Percentiles rank a stretch among this genome's conserved stretches.
phyloP scores from a whole-genome alignment of 2,113 vertebrate species.

The Callorhinus ursinus region DNA sequence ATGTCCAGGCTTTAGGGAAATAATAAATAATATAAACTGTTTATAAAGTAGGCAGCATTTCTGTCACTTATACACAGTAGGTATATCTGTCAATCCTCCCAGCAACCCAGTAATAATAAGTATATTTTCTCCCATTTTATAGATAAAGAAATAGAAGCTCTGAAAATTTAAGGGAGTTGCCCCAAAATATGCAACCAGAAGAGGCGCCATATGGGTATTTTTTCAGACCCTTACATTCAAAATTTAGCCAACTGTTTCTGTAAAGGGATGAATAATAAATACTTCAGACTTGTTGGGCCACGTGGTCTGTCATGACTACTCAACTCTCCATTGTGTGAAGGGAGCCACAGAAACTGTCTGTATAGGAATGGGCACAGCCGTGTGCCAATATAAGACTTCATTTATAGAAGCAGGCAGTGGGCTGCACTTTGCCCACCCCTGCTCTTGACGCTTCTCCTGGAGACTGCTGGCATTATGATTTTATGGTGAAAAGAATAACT shows the following conservation, averaged over 20 bases:
- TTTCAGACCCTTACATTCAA: not conserved
- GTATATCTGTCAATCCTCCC: not conserved
- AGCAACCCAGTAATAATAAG: not conserved
- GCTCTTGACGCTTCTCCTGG: not conserved
- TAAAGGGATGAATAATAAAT: not conserved
- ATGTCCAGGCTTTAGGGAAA: not conserved
- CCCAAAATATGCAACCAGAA: not conserved
- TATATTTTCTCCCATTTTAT: not conserved
- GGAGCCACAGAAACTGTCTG: not conserved
- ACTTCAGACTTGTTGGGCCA: not conserved
- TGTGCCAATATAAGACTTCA: not conserved
- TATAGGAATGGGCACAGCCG: not conserved
- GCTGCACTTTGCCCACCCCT: not conserved
- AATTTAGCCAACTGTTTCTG: not conserved
- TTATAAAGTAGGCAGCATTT: not conserved
- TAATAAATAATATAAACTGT: not conserved
- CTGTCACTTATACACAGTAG: not conserved
- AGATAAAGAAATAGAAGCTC: not conserved
- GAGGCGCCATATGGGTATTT: not conserved
- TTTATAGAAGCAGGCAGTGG: not conserved
- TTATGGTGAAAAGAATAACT: slow-evolving; percentile 38
- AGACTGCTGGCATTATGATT: not conserved
- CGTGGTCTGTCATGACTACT: not conserved
- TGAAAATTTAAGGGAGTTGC: not conserved
- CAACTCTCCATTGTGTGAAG: not conserved